Evolutionary conservation across 2,888 invertebrate species (phyloP), one percentile per base, ranked within the genome.

Genomic region (Vandiemenella viatica): DNA sequence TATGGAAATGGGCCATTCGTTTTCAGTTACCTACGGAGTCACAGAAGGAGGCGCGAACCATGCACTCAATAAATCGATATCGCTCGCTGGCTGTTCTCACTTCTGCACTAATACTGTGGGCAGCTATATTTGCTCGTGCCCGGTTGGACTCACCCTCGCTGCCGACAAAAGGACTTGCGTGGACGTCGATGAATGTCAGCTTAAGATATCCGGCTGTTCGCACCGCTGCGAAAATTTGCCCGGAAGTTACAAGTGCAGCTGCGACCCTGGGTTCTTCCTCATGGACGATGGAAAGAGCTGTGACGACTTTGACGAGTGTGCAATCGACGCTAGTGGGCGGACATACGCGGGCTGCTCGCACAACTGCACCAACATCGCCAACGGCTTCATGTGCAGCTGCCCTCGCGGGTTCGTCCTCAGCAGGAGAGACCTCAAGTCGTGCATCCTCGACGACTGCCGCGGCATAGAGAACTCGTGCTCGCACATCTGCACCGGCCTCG

Each of bases 241-340:
- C 5, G 76, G 76, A 8, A 63, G 70, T 46, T 74, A 65, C 57
- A 56, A 62, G 26, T 77, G 77, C 57, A 59, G 61, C 44, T 77
- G 76, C 54, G 63, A 68, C 1, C 50, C 59, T 3, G 72, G 71
- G 37, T 71, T 60, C 53, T 55, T 58, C 46, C 45, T 63, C 4
- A 54, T 50, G 26, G 22, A 47, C 10, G 57, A 65, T 68, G 52
- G 58, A 15, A 55, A 45, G 10, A 63, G 61, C 7, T 68, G 67
- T 49, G 51, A 58, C 15, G 63, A 63, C 59, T 59, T 68, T 6
- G 66, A 72, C 56, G 71, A 71, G 55, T 72, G 72, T 53, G 21
- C 37, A 1, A 63, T 63, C 45, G 38, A 61, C 16, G 61, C 63
- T 8, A 52, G 50, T 7, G 43, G 52, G 5, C 58, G 75, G n/a